These are phyloP conservation scores for Charaxes varanes DNA, from an alignment of 1,140 invertebrate species.

Conservation along the genomic window DNA sequence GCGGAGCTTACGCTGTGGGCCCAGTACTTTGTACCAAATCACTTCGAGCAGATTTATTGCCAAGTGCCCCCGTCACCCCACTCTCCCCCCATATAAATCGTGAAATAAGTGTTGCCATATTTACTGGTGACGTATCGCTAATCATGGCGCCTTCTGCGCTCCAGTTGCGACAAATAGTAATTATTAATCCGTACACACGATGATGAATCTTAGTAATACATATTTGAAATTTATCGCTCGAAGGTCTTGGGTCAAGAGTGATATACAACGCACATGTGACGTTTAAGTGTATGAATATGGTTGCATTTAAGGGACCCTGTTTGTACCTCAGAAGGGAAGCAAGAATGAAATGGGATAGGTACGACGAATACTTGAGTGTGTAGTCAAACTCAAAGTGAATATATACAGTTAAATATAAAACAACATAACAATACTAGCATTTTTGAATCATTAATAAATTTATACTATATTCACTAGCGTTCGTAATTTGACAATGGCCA, in stretches of 20 bases:
- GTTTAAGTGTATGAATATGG: background rate
- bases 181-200: slow-evolving; percentile 57
- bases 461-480: too few species aligned
- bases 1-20: slow-evolving; percentile 56
- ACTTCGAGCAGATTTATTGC: slow-evolving; percentile 67
- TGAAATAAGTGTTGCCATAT: slow-evolving; percentile 71
- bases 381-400: too few species aligned
- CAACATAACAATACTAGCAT: too few species aligned
- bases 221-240: slow-evolving; percentile 55
- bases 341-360: too few species aligned
- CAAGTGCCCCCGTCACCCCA: slow-evolving; percentile 56
- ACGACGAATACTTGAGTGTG: too few species aligned
- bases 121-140: slow-evolving; percentile 68
- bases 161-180: slow-evolving; percentile 56
- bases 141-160: slow-evolving; percentile 56
- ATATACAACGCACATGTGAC: slow-evolving; percentile 29
- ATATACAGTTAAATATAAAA: too few species aligned
- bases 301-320: background rate
- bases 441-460: too few species aligned
- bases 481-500: too few species aligned
- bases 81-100: slow-evolving; percentile 61
- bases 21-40: slow-evolving; percentile 70
- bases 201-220: slow-evolving; percentile 69
- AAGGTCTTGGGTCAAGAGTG: slow-evolving; percentile 37
- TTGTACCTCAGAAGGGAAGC: background rate